Conservation (phyloP, 2,888 invertebrate species). For the Cantharis lateralis region DNA sequence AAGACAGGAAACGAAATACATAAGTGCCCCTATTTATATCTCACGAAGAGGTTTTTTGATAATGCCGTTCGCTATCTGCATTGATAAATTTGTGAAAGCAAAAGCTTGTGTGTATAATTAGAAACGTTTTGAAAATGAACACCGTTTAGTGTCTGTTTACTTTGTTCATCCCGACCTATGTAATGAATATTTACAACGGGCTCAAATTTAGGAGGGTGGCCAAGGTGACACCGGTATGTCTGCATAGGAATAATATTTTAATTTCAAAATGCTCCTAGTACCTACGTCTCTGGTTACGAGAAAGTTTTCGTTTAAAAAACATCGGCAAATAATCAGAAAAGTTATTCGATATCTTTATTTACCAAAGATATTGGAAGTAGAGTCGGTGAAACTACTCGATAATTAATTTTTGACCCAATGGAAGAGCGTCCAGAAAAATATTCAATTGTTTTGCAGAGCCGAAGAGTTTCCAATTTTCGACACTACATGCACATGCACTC, state of each 20-base stretch:
- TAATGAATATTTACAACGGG: slow-evolving; percentile 13
- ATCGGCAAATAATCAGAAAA: not conserved
- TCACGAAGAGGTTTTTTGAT: not conserved
- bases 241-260: slow-evolving; percentile 5
- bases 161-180: slow-evolving; percentile 24
- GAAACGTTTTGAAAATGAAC: slow-evolving; percentile 45
- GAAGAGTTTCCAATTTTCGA: not conserved
- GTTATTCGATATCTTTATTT: slow-evolving; percentile 9
- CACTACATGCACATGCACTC: not conserved
- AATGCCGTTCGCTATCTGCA: not conserved
- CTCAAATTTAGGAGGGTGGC: slow-evolving; percentile 17
- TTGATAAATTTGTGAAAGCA: slow-evolving; percentile 15
- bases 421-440: not conserved
- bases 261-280: not conserved
- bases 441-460: too few relatives aligned
- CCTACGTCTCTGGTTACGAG: not conserved
- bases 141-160: slow-evolving; percentile 46
- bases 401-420: slow-evolving; percentile 4
- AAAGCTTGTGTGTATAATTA: slow-evolving; percentile 37
- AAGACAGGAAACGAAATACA: not conserved
- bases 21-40: not conserved
- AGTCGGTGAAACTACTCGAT: not conserved
- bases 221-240: slow-evolving; percentile 2
- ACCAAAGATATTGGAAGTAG: slow-evolving; percentile 6
- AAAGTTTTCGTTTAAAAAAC: not conserved